Percentiles rank a stretch among this genome's conserved stretches.
Evolutionary conservation across 2,888 invertebrate genomes (phyloP).

Genomic region (Cerastis rubricosa): DNA sequence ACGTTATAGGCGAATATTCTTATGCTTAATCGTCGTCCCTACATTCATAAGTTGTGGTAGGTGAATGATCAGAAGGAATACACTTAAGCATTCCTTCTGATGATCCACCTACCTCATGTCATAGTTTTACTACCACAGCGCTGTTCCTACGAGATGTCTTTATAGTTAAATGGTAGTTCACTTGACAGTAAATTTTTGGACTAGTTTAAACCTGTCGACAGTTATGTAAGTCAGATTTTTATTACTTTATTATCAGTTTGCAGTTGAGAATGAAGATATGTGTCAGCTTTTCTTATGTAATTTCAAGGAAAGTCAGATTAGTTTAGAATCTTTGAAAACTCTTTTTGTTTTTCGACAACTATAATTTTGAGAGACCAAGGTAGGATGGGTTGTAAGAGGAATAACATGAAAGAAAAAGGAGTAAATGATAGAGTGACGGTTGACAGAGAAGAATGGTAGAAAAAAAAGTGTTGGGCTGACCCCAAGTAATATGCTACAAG

Average conservation of each 20-base stretch:
- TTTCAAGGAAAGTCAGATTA: not conserved
- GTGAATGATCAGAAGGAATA: no score
- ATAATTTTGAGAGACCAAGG: not conserved
- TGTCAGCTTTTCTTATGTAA: conserved; percentile 25
- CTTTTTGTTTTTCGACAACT: not conserved
- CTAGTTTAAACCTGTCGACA: conserved; percentile 64
- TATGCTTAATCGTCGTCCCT: not conserved
- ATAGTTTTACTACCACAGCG: conserved; percentile 47
- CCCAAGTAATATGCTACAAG: no score
- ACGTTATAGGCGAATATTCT: not conserved
- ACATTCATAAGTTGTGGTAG: not conserved
- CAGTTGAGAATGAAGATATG: conserved; percentile 31
- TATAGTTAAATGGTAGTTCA: conserved; percentile 57
- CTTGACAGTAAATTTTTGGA: conserved; percentile 65
- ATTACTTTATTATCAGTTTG: conserved; percentile 61
- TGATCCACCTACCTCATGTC: not conserved
- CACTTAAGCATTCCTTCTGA: conserved; percentile 42
- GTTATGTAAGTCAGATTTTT: conserved; percentile 62
- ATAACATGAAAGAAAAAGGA: no score
- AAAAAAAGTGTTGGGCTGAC: no score
- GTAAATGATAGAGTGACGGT: no score
- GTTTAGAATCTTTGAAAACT: conserved; percentile 4
- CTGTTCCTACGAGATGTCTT: conserved; percentile 53
- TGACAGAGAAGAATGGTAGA: no score
- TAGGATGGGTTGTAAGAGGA: no score